Evolutionary conservation across 2,797 vertebrate species (phyloP).

Genomic region (Hippocampus kuda): DNA sequence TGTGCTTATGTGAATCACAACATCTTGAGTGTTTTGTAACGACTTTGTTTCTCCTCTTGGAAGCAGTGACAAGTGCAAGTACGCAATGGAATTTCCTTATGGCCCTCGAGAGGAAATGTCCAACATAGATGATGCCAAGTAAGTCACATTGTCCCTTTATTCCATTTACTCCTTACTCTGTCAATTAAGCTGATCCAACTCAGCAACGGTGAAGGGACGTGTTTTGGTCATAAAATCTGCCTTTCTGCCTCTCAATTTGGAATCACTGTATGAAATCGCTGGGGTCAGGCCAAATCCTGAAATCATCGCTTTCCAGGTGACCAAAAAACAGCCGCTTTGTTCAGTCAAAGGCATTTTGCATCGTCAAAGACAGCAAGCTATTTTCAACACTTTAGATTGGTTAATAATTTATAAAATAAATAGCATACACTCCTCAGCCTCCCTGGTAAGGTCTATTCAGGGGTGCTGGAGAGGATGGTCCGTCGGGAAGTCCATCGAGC

Average conservation of each 20-base stretch:
- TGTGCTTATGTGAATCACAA: not conserved
- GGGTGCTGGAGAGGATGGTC: too few relatives aligned
- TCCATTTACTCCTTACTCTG: not conserved
- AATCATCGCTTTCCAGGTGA: too few relatives aligned
- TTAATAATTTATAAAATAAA: too few relatives aligned
- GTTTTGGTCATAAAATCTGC: not conserved
- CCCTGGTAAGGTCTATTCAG: too few relatives aligned
- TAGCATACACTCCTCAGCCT: too few relatives aligned
- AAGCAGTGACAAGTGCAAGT: slow-evolving; percentile 47
- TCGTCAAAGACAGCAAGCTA: too few relatives aligned
- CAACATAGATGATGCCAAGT: slow-evolving; percentile 63
- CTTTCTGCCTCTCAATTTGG: not conserved
- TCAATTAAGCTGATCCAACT: not conserved
- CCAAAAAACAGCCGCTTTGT: too few relatives aligned
- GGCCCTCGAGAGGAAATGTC: slow-evolving; percentile 63
- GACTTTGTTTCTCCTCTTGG: slow-evolving; percentile 11
- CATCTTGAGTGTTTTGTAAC: not conserved
- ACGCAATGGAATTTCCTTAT: slow-evolving; percentile 50
- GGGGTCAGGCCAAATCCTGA: too few relatives aligned
- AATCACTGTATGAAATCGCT: not conserved
- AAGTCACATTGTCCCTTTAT: slow-evolving; percentile 30
- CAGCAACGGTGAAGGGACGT: not conserved
- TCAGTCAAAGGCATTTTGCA: too few relatives aligned
- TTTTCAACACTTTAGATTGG: too few relatives aligned
- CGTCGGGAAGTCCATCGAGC: too few relatives aligned